A percentile compares a stretch with the other conserved stretches of the same genome.
phyloP scores from a whole-genome alignment of 2,113 vertebrate species.

The Octodon degus region DNA sequence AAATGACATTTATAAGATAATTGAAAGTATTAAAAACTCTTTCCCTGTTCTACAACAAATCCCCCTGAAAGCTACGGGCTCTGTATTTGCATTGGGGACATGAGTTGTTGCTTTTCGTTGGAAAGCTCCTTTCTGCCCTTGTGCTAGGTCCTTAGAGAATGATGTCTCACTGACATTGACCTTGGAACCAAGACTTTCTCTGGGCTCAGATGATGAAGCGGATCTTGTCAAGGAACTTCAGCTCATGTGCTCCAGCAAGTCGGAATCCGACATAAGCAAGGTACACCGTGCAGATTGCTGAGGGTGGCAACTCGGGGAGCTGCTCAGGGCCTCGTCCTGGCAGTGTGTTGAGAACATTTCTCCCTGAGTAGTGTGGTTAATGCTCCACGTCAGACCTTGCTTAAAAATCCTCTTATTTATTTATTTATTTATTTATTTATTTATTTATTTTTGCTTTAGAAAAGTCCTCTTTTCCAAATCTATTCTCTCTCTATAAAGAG shows the following conservation, averaged over 20 bases:
- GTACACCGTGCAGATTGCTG: constrained; percentile 79
- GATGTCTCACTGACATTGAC: constrained; percentile 79
- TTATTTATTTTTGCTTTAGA: neutral
- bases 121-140: constrained; percentile 46
- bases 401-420: neutral
- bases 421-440: too few species aligned
- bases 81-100: neutral
- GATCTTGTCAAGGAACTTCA: constrained; percentile 95
- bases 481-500: neutral
- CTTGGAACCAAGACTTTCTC: constrained; percentile 87
- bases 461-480: neutral
- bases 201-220: constrained; percentile 93
- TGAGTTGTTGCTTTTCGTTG: neutral
- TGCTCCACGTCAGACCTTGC: neutral
- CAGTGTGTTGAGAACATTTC: neutral
- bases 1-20: neutral
- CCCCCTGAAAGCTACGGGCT: neutral
- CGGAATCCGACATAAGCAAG: constrained; percentile 97
- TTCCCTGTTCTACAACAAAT: neutral
- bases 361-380: neutral
- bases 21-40: neutral
- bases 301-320: accelerated
- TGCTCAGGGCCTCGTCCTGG: neutral
- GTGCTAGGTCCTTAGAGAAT: constrained; percentile 82
- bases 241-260: constrained; percentile 96